These are phyloP conservation scores for Villa cingulata DNA, from an alignment of 2,888 invertebrate genomes.

Conservation along the genomic window DNA sequence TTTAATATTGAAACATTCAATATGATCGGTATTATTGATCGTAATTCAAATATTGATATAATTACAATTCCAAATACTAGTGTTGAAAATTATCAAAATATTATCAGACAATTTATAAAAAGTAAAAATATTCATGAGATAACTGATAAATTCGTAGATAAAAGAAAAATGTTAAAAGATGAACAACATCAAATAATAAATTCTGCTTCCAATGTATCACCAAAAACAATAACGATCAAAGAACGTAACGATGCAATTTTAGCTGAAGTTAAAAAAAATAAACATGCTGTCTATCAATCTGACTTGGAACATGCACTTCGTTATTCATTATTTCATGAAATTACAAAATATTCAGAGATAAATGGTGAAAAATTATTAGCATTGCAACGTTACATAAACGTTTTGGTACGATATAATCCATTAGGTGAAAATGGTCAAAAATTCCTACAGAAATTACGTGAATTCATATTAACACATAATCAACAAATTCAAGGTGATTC, in stretches of 20 bases:
- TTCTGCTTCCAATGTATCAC: background rate
- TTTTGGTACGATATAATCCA: constrained; percentile 68
- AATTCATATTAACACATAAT: constrained; percentile 39
- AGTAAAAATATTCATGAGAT: background rate
- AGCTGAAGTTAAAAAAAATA: constrained; percentile 24
- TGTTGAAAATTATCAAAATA: constrained; percentile 26
- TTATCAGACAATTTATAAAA: constrained; percentile 19
- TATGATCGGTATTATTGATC: constrained; percentile 21
- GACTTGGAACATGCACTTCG: constrained; percentile 82
- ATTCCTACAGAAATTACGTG: constrained; percentile 48
- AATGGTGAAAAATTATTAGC: constrained; percentile 57
- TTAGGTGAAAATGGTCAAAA: constrained; percentile 51
- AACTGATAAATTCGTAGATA: background rate
- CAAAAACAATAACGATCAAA: background rate
- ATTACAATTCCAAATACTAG: constrained; percentile 25
- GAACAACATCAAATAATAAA: background rate
- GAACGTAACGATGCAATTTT: constrained; percentile 16
- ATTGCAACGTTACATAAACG: constrained; percentile 56
- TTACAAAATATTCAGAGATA: constrained; percentile 55
- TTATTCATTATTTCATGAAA: constrained; percentile 71
- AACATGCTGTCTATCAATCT: constrained; percentile 58
- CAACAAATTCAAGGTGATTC: constrained; percentile 45
- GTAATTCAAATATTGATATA: constrained; percentile 14
- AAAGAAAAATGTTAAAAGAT: background rate
- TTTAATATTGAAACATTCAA: constrained; percentile 20